Conservation (phyloP, 2,888 invertebrate species). For the Heliconius charithonia region DNA sequence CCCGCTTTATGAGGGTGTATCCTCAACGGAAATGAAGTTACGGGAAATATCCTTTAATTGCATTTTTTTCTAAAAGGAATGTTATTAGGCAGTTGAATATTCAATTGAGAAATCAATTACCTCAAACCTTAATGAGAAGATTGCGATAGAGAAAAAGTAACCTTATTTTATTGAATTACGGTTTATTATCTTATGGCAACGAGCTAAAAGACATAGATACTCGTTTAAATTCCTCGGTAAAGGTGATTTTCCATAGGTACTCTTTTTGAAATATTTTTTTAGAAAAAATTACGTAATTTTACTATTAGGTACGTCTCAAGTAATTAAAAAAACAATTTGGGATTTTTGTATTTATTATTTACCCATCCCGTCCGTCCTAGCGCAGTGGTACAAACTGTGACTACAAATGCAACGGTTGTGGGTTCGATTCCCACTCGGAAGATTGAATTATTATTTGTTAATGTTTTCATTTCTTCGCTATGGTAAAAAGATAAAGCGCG, state of each 20-base stretch:
- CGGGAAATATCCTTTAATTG: conserved; percentile 3
- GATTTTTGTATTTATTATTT: background rate
- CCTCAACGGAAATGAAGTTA: no score
- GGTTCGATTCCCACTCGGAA: no score
- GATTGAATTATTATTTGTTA: no score
- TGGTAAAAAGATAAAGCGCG: no score
- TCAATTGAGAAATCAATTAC: conserved; percentile 38
- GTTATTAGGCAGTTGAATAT: conserved; percentile 26
- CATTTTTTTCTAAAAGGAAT: conserved; percentile 10
- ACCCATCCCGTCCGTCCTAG: background rate
- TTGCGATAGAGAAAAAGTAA: background rate
- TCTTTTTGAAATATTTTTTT: background rate
- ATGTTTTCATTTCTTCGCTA: no score
- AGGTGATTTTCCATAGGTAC: conserved; percentile 19
- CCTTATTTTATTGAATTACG: background rate
- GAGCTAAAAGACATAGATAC: conserved; percentile 13
- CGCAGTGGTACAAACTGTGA: no score
- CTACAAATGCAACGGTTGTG: no score
- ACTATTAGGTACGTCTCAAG: background rate
- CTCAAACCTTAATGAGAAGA: conserved; percentile 33
- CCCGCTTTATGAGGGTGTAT: no score
- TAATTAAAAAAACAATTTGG: background rate
- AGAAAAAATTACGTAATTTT: background rate
- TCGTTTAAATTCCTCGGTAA: conserved; percentile 37
- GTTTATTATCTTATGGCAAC: conserved; percentile 21